Evolutionary conservation across 2,888 invertebrate species (phyloP), one percentile per base, ranked within the genome.

Genomic region (Serrognathus titanus): DNA sequence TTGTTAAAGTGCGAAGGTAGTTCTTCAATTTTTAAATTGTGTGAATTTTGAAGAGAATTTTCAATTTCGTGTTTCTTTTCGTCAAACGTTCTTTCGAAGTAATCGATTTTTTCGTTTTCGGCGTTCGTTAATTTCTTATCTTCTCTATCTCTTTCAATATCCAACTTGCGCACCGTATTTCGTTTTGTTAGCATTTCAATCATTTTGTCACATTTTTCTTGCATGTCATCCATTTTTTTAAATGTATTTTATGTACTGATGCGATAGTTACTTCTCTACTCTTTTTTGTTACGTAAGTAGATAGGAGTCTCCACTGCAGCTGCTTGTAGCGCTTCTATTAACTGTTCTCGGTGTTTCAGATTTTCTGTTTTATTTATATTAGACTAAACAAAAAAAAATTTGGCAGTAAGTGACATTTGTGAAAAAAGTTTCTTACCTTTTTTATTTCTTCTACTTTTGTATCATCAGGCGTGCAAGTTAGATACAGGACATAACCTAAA

Each of bases 31-130:
- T 86, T 79, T 58, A 84, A 70, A 53, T 80, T 78, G 11, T 69
- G 64, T 1, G 78, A 75, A 47, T 71, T 63, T 20, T 77, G 75
- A 9, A 91, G 74, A 58, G 83, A 76, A 48, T 83, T 81, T 73
- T 87, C 86, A 56, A 92, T 83, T 55, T 83, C 83, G 62, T 82
- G 82, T 12, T 84, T 82, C 62, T 86, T 85, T 20, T 86, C 82
- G 68, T 84, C 82, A 69, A 91, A 91, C 7, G 84, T 80, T 49
- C 83, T 83, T 39, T 85, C 82, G 70, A 91, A 92, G 71, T 84
- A 88, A 62, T 88, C 88, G 48, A 86, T 79, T 71, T 85, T 85
- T 75, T 88, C 88, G 63, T 85, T 81, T 57, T 83, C 83, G 3
- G 86, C 85, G 57, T 81, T 81, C 12, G 82, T 78, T 61, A 83